Conservation (phyloP, 2,113 vertebrate species). For the Passer domesticus region DNA sequence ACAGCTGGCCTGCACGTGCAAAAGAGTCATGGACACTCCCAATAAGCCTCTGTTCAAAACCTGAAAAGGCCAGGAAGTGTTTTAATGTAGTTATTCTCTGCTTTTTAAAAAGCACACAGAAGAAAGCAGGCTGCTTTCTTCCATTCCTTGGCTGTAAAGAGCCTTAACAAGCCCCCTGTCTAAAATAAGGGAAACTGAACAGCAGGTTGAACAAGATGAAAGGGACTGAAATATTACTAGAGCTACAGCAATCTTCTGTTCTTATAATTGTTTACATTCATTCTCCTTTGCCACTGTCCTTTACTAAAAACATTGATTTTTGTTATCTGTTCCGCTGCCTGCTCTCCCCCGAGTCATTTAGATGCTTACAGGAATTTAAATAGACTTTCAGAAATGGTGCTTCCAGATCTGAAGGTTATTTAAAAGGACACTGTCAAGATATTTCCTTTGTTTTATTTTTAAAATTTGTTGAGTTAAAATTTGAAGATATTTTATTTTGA, state of each 20-base stretch:
- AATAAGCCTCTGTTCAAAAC: not conserved
- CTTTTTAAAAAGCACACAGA: not conserved
- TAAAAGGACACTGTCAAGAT: not conserved
- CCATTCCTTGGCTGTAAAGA: not conserved
- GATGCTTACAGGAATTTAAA: slow-evolving; percentile 27
- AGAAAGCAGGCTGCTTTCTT: not conserved
- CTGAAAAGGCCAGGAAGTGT: not conserved
- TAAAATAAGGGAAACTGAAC: not conserved
- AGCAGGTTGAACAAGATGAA: not conserved
- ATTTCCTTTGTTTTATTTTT: not conserved
- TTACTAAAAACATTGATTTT: slow-evolving; percentile 18
- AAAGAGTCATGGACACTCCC: not conserved
- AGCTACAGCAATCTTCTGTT: not conserved
- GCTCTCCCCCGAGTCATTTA: not conserved
- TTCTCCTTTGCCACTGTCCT: not conserved
- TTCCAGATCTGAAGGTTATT: not conserved
- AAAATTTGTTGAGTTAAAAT: not conserved
- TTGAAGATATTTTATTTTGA: not conserved
- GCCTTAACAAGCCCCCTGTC: not conserved
- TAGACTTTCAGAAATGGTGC: not conserved
- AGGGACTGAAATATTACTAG: not conserved
- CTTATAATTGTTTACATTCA: not conserved
- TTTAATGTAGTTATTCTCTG: not conserved
- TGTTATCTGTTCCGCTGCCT: not conserved
- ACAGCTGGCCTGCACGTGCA: not conserved